Conservation (phyloP, 2,113 vertebrate species). For the Chaetodon auriga region DNA sequence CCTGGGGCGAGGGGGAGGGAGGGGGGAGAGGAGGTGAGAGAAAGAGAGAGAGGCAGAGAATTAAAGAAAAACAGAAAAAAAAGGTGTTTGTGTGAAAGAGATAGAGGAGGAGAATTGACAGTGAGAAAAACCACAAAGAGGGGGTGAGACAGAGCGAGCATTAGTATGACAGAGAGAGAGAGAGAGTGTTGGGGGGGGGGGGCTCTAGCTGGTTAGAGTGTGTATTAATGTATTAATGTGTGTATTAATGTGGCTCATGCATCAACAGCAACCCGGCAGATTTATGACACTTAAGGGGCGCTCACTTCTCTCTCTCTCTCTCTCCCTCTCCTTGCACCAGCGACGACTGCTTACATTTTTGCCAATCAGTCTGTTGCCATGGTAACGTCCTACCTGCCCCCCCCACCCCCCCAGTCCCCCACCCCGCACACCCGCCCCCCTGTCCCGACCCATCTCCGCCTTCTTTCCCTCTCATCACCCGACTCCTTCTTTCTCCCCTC, state of each 20-base stretch:
- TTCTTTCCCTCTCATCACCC: constrained; percentile 63
- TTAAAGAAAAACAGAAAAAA: constrained; percentile 46
- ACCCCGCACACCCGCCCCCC: constrained; percentile 57
- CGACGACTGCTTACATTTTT: constrained; percentile 98
- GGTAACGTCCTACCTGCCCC: constrained; percentile 87
- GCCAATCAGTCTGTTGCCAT: constrained; percentile 99
- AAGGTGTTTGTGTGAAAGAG: constrained; percentile 66
- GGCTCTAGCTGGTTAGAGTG: constrained; percentile 89
- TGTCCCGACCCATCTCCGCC: constrained; percentile 77
- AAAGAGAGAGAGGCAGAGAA: constrained; percentile 33
- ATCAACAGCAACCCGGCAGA: constrained; percentile 95
- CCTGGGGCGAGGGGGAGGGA: constrained; percentile 78
- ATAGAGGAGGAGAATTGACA: constrained; percentile 59
- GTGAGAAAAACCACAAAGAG: constrained; percentile 64
- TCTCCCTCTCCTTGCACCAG: constrained; percentile 90
- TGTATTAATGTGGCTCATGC: constrained; percentile 95
- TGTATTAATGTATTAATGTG: constrained; percentile 93
- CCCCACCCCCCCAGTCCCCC: background rate
- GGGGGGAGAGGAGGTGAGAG: constrained; percentile 16
- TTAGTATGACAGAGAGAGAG: constrained; percentile 17
- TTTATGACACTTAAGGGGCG: constrained; percentile 98
- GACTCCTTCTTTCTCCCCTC: constrained; percentile 3
- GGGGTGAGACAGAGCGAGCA: constrained; percentile 50
- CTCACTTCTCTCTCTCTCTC: constrained; percentile 90
- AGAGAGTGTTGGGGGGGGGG: background rate